phyloP scores from a whole-genome alignment of 2,113 vertebrate genomes.

The Galemys pyrenaicus region DNA sequence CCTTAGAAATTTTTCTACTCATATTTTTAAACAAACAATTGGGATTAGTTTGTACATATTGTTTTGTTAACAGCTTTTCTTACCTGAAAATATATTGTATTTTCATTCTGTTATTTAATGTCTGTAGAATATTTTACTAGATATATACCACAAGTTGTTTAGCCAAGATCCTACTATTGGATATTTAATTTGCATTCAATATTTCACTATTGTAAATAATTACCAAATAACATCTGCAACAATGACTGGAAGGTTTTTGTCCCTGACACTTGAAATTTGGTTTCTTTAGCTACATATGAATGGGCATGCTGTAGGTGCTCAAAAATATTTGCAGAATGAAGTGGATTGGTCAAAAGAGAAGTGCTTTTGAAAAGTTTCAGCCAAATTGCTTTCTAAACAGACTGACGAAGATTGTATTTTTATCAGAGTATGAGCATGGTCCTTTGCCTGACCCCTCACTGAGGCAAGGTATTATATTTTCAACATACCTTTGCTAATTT shows the following conservation, averaged over 20 bases:
- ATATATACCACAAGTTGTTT: neutral
- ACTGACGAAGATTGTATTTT: neutral
- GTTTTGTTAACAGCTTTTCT: neutral
- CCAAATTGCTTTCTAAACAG: neutral
- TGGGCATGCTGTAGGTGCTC: neutral
- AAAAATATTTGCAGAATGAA: conserved; percentile 10
- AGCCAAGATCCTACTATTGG: neutral
- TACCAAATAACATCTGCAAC: neutral
- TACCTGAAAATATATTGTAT: neutral
- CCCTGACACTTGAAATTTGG: neutral
- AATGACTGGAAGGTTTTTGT: neutral
- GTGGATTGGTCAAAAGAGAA: neutral
- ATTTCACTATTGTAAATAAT: conserved; percentile 8
- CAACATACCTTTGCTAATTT: neutral
- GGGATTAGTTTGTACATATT: neutral
- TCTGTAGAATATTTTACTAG: neutral
- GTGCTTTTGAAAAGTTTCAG: neutral
- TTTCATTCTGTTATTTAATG: neutral
- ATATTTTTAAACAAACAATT: neutral
- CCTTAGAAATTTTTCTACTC: neutral
- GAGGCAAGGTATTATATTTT: neutral
- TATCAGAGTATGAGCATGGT: too few relatives aligned
- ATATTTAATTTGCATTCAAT: neutral
- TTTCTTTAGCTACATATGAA: conserved; percentile 3
- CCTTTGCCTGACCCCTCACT: neutral